Percentiles rank a stretch among this genome's conserved stretches.
phyloP scores from a whole-genome alignment of 2,888 invertebrate genomes.

The Callyntrura guangdongensis region DNA sequence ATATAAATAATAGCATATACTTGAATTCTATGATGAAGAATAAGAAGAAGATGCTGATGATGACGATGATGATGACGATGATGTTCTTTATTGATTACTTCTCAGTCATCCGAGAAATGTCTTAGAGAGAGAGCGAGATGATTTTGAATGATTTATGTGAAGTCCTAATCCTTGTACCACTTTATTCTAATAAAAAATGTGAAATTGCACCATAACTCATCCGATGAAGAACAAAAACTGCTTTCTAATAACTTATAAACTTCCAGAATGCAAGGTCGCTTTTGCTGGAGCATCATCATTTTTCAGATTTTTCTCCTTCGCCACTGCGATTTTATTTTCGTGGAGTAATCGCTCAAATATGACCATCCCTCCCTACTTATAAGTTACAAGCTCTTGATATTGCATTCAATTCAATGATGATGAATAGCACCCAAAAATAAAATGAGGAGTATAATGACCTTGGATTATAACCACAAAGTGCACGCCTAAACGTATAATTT shows the following conservation, averaged over 20 bases:
- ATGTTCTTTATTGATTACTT: conserved; percentile 30
- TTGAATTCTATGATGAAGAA: background rate
- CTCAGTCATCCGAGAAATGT: conserved; percentile 5
- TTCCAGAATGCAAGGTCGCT: background rate
- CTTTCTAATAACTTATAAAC: background rate
- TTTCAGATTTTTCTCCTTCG: background rate
- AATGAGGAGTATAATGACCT: background rate
- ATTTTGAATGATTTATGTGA: conserved; percentile 63
- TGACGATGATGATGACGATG: background rate
- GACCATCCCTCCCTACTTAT: background rate
- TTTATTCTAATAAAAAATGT: conserved; percentile 67
- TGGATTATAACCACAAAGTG: conserved; percentile 20
- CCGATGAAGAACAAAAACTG: conserved; percentile 22
- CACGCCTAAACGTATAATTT: background rate
- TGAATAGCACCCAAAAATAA: conserved; percentile 15
- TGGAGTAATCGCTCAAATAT: conserved; percentile 1
- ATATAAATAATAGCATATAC: conserved; percentile 1
- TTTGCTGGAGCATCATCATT: conserved; percentile 8
- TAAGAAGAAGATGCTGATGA: background rate
- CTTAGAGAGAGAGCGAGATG: conserved; percentile 10
- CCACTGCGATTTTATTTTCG: background rate
- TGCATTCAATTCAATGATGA: conserved; percentile 47
- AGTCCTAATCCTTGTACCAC: conserved; percentile 59
- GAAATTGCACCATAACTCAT: conserved; percentile 70
- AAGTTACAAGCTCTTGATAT: background rate